These are phyloP conservation scores for Eolophus roseicapilla DNA, from an alignment of 2,113 vertebrate genomes.

Conservation along the genomic window DNA sequence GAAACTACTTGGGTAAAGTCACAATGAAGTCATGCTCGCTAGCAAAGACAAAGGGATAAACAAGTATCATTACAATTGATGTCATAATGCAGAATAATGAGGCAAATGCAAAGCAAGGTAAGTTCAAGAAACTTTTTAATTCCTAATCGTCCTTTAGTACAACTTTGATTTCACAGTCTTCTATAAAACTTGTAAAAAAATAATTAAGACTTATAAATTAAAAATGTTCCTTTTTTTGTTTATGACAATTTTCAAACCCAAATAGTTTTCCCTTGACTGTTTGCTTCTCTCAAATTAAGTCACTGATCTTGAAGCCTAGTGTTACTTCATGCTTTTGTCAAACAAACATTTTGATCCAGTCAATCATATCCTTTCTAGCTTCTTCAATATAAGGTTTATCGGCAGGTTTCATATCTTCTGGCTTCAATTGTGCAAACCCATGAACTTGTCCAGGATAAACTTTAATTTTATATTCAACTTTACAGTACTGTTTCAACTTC, in stretches of 20 bases:
- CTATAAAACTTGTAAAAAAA: background rate
- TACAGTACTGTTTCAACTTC: slow-evolving; percentile 84
- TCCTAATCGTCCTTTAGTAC: background rate
- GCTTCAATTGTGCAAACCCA: slow-evolving; percentile 90
- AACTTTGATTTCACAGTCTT: background rate
- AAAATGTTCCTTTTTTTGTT: background rate
- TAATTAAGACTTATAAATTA: slow-evolving; percentile 38
- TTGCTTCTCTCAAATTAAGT: background rate
- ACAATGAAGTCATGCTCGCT: background rate
- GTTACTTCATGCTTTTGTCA: slow-evolving; percentile 50
- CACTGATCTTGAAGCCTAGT: background rate
- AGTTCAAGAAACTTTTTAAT: background rate
- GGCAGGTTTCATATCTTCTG: slow-evolving; percentile 81
- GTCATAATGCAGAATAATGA: background rate
- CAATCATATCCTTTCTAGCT: slow-evolving; percentile 85
- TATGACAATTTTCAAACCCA: background rate
- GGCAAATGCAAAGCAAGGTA: background rate
- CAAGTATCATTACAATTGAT: background rate
- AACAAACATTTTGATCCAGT: slow-evolving; percentile 87
- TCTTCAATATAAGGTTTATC: slow-evolving; percentile 84
- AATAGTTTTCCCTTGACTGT: background rate
- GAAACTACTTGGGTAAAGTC: background rate
- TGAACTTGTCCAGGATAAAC: slow-evolving; percentile 90
- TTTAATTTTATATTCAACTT: slow-evolving; percentile 84
- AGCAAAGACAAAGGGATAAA: background rate